Evolutionary conservation across 2,888 invertebrate genomes (phyloP), one percentile per base, ranked within the genome.

Genomic region (Drosophila crucigera): DNA sequence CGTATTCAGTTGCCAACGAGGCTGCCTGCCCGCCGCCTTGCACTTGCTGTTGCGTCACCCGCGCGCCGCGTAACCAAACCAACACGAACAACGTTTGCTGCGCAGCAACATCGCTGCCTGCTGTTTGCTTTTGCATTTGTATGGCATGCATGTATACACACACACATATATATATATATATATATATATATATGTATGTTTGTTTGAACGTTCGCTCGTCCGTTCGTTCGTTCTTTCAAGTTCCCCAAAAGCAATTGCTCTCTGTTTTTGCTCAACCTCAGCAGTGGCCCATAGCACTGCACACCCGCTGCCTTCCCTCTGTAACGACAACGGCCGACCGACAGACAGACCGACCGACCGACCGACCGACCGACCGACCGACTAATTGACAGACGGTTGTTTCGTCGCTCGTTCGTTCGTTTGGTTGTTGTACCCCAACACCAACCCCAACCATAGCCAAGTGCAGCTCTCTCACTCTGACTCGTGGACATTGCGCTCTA

Each of bases 1-100:
- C 67, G 77, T 73, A 72, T 74, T 86, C 82, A 82, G 89, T 89
- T 85, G 85, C 84, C 87, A 85, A 85, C 85, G 82, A 82, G 78
- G 77, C 84, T 80, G 86, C 79, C 69, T 62, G 68, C 61, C 61
- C 60, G 67, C 82, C 71, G 70, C 73, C 85, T 77, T 89, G 88
- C 86, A 86, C 86, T 86, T 86, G 89, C 88, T 89, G 89, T 87
- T 85, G 85, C 89, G 85, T 85, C 85, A 85, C 89, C 85, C 85
- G 84, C 84, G 69, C 84, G 69, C 73, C 67, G 63, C 67, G 55
- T 68, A 59, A 76, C 80, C 68, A 68, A 73, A 68, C 76, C 67
- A 71, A 70, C 59, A 71, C 68, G 65, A 68, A 70, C 69, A 74
- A 53, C 66, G 37, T 33, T 78, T 77, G 78, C 80, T 79, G 75